Evolutionary conservation across 1,140 invertebrate species (phyloP).

Genomic region (Drosophila azteca): DNA sequence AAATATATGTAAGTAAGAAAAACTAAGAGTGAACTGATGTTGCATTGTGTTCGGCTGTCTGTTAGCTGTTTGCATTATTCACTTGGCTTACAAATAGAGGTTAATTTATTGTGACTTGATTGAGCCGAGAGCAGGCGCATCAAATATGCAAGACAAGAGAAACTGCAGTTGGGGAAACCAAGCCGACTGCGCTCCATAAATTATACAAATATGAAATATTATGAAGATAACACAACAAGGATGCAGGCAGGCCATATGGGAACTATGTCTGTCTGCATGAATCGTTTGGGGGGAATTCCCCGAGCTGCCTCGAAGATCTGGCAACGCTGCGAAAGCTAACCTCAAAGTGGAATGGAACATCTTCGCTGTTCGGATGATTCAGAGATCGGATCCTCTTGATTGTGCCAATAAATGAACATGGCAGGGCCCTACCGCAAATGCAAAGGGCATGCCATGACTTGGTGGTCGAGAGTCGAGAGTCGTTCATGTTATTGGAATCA

Average conservation of each 20-base stretch:
- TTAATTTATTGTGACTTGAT: conserved; percentile 77
- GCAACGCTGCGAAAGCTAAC: no score
- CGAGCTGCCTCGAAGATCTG: no score
- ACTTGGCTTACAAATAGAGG: conserved; percentile 79
- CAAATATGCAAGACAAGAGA: conserved; percentile 48
- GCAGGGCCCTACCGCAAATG: conserved; percentile 60
- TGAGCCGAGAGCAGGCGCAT: conserved; percentile 58
- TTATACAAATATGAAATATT: conserved; percentile 37
- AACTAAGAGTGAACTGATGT: conserved; percentile 52
- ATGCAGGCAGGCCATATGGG: no score
- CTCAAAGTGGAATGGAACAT: no score
- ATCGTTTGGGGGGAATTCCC: no score
- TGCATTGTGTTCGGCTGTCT: conserved; percentile 70
- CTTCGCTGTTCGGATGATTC: no score
- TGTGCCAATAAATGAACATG: not conserved
- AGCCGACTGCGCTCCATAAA: conserved; percentile 23
- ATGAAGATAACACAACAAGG: no score
- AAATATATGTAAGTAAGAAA: conserved; percentile 27
- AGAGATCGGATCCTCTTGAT: no score
- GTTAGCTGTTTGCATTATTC: conserved; percentile 77
- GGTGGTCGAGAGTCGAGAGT: no score
- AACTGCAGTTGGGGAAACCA: conserved; percentile 53
- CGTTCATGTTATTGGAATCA: conserved; percentile 59
- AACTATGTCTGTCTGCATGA: no score
- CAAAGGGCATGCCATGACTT: conserved; percentile 59